Base-by-base conservation (phyloP, 1,140 invertebrate species). In the Drosophila willistoni region DNA sequence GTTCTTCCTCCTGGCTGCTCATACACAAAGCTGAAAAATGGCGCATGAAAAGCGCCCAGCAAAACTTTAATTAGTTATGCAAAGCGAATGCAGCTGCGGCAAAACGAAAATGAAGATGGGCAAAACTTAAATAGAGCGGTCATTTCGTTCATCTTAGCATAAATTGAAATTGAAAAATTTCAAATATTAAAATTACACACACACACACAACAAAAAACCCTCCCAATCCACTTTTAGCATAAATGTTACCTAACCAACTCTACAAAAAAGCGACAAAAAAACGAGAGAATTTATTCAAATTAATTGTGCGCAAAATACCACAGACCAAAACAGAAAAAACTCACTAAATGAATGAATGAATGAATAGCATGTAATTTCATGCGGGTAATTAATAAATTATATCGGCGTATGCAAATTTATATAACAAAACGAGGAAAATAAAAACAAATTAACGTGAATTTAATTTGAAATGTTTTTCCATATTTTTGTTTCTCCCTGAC, bases 1-100 rank as follows among this genome's bases (percentile, higher is more conserved):
- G 3, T 22, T 55, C 19, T 55, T 55, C 51, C 51, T 55, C 10
- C 34, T 36, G 34, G 34, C 44, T 19, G 55, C 29, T 36, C 7
- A 6, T 17, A 42, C 42, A 59, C 63, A 64, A 78, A 80, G 78
- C 71, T 72, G 66, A 79, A 76, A 79, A 86, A 87, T 87, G 69
- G 69, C 64, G 75, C 82, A 79, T 78, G 66, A 81, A 78, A 75
- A 79, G 73, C 71, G 67, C 63, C 71, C 33, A 25, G 73, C 71
- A 77, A 87, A 87, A 89, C 84, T 87, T 89, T 87, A 87, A 87
- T 87, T 87, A 87, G 83, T 77, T 89, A 87, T 89, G 83, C 83
- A 87, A 89, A 87, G 64, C 77, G 73, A 73, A 55, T 75, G 76
- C 72, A 64, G 79, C 79, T 70, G 67, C 79, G 79, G 83, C 68